Percentiles rank a stretch among this genome's conserved stretches.
phyloP scores from a whole-genome alignment of 2,797 vertebrate genomes.

The Acridotheres tristis region DNA sequence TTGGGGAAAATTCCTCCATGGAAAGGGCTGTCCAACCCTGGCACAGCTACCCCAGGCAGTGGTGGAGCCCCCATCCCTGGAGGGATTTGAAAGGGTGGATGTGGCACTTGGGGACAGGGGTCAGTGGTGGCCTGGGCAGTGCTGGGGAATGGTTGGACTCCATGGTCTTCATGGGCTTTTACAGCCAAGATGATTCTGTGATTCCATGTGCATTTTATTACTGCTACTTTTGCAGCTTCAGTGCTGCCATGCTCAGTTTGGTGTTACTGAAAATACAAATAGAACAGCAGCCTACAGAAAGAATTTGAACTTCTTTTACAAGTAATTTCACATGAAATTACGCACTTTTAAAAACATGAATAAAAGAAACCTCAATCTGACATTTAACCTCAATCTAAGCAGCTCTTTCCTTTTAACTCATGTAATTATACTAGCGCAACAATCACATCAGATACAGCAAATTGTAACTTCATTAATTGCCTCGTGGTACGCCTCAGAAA shows the following conservation, averaged over 20 bases:
- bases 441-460: neutral
- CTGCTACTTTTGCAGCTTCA: neutral
- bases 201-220: neutral
- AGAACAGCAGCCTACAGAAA: neutral
- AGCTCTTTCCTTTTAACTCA: neutral
- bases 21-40: neutral
- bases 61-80: fast-evolving
- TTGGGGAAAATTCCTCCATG: neutral
- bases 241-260: neutral
- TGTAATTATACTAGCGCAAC: neutral
- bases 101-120: neutral
- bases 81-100: fast-evolving
- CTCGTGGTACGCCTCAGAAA: neutral
- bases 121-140: neutral
- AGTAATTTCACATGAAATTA: neutral
- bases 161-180: fast-evolving
- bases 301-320: neutral
- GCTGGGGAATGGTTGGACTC: neutral
- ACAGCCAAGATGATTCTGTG: neutral
- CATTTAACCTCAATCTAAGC: neutral
- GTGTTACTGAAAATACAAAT: neutral
- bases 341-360: neutral
- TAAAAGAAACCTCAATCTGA: neutral
- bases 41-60: neutral
- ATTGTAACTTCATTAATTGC: neutral